A percentile compares a stretch with the other conserved stretches of the same genome.
Conservation (phyloP, 1,140 invertebrate genomes). For the Nylanderia fulva region DNA sequence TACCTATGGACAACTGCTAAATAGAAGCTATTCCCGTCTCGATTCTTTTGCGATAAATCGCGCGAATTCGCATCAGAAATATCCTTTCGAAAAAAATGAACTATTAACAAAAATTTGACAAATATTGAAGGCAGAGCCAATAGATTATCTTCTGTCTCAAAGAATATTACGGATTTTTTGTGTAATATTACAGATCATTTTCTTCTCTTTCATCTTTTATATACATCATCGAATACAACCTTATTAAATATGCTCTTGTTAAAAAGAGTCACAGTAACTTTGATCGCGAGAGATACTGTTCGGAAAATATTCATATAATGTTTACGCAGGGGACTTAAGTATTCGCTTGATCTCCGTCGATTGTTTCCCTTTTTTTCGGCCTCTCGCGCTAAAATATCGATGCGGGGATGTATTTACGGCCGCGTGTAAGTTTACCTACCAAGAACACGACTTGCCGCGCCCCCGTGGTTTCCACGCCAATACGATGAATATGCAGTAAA, state of each 20-base stretch:
- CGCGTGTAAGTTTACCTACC: slow-evolving; percentile 72
- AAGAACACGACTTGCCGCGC: slow-evolving; percentile 72
- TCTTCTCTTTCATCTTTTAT: slow-evolving; percentile 5
- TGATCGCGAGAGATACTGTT: slow-evolving; percentile 22
- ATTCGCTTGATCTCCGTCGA: slow-evolving; percentile 59
- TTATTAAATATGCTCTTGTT: not conserved
- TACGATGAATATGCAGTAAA: slow-evolving; percentile 75
- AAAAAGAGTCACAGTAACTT: slow-evolving; percentile 17
- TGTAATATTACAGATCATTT: not conserved
- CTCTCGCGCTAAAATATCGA: slow-evolving; percentile 73
- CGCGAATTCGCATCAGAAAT: slow-evolving; percentile 8
- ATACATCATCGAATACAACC: not conserved
- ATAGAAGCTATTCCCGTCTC: slow-evolving; percentile 75
- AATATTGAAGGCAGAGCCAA: not conserved
- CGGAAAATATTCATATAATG: slow-evolving; percentile 10
- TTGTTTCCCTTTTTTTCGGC: slow-evolving; percentile 51
- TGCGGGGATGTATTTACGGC: slow-evolving; percentile 74
- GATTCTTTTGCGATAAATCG: slow-evolving; percentile 39
- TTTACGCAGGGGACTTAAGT: slow-evolving; percentile 46
- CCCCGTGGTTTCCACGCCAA: slow-evolving; percentile 71
- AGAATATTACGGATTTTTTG: not conserved
- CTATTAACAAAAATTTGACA: not conserved
- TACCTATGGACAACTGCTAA: slow-evolving; percentile 80
- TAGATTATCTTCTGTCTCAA: not conserved
- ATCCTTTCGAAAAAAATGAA: no score